Conservation (phyloP, 2,797 vertebrate genomes). For the Rhodeus uyekii region DNA sequence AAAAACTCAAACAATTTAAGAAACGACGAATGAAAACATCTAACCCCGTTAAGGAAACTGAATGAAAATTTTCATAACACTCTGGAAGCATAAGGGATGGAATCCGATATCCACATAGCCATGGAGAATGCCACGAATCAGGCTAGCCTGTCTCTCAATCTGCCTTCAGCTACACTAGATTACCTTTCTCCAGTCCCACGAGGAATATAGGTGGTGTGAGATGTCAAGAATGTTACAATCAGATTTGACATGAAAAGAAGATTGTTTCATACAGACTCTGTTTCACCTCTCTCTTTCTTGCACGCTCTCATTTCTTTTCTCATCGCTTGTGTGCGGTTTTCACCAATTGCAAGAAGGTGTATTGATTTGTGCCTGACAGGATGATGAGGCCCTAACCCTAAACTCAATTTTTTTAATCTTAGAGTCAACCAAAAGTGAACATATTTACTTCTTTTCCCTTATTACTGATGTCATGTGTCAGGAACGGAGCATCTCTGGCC, state of each 20-base stretch:
- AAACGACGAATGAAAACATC: conserved; percentile 70
- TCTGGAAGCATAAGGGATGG: conserved; percentile 49
- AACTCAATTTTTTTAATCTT: background rate
- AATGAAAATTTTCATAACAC: conserved; percentile 65
- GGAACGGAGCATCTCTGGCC: conserved; percentile 62
- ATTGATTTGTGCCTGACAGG: background rate
- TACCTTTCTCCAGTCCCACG: conserved; percentile 61
- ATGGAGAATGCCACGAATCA: conserved; percentile 49
- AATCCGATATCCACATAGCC: conserved; percentile 63
- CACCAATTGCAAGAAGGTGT: background rate
- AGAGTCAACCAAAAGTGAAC: background rate
- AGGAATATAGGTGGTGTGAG: conserved; percentile 67
- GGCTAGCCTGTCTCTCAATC: conserved; percentile 46
- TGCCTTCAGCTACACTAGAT: conserved; percentile 67
- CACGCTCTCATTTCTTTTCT: conserved; percentile 33
- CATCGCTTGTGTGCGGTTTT: background rate
- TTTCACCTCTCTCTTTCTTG: conserved; percentile 15
- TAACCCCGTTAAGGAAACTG: conserved; percentile 65
- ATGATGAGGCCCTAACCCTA: background rate
- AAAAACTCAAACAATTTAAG: conserved; percentile 69
- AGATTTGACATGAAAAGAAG: conserved; percentile 69
- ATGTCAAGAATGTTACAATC: conserved; percentile 74
- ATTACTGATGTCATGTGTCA: conserved; percentile 55
- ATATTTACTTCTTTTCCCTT: background rate
- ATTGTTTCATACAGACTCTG: conserved; percentile 64